Evolutionary conservation across 2,113 vertebrate species (phyloP).

Genomic region (Pachycephala philippinensis): DNA sequence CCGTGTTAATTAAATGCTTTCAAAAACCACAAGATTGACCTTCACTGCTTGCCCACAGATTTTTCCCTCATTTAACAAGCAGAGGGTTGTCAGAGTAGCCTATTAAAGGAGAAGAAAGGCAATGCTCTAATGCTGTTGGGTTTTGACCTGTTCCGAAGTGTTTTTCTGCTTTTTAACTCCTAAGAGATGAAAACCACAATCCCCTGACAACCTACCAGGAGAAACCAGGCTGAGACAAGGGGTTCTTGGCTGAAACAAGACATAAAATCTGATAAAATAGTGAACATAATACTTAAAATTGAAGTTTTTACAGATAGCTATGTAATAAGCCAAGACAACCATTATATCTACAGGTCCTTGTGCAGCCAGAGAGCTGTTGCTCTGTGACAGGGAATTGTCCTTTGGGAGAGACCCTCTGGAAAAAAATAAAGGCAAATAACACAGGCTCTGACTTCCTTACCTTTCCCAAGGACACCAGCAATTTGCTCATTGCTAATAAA

Average conservation of each 20-base stretch:
- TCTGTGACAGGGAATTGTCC: background rate
- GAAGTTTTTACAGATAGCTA: accelerated
- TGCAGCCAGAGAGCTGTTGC: background rate
- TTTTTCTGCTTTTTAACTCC: background rate
- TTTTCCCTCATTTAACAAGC: conserved; percentile 42
- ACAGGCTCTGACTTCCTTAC: background rate
- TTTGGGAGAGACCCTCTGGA: background rate
- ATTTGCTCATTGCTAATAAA: background rate
- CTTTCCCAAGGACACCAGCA: conserved; percentile 28
- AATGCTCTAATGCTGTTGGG: background rate
- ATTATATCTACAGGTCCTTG: background rate
- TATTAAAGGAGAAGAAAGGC: conserved; percentile 21
- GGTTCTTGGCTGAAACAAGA: background rate
- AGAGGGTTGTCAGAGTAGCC: conserved; percentile 7
- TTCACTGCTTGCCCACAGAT: conserved; percentile 48
- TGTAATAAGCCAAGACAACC: background rate
- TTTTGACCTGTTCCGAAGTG: background rate
- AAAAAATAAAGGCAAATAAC: background rate
- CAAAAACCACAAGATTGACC: conserved; percentile 53
- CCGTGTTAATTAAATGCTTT: conserved; percentile 38
- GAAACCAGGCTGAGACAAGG: background rate
- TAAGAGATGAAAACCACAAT: background rate
- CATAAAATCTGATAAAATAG: background rate
- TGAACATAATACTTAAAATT: background rate
- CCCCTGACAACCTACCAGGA: background rate